Base-by-base conservation (phyloP, 2,113 vertebrate genomes). In the Chlorodrepanis virens region DNA sequence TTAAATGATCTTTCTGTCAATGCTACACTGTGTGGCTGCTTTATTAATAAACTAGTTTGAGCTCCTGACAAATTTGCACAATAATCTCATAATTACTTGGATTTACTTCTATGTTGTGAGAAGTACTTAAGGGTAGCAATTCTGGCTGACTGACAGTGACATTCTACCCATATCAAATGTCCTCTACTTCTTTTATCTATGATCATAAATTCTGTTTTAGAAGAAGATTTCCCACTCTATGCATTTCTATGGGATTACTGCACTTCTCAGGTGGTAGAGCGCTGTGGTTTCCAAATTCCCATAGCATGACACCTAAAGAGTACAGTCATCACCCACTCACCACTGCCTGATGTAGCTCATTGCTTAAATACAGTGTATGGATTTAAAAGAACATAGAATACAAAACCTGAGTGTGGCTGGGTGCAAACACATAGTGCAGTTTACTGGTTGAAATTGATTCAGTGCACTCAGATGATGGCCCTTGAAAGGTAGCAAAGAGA, bases 311-410 rank as follows among this genome's bases (percentile, higher is more conserved):
- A 40, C 39, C 39, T 78, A 65, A 91, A 40, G 90, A 78, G 75
- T 47, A 40, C 8, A 76, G 35, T 84, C 79, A 89, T 74, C 23
- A 5, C 11, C 74, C 53, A 54, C 64, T 94, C 74, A 87, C n/a
- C 16, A 10, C 13, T 47, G 59, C 33, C 87, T 85, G 57, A 21
- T 63, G 69, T 76, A 78, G 29, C n/a, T 95, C 79, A 78, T 87
- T 95, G 42, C 71, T 97, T 92, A 94, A 90, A 72, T 67, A 77
- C 47, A 67, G 35, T 11, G 61, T 39, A 28, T 60, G 84, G 76
- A 71, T 71, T 96, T 83, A 60, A 89, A 96, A 74, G 53, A 57
- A 86, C 14, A 61, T 25, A 89, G 88, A 86, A 96, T 90, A 61
- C 84, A 92, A 90, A 78, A 72, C 70, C 22, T 21, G 22, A 89